Conservation (phyloP, 2,888 invertebrate species). For the Pantelozetes paolii region DNA sequence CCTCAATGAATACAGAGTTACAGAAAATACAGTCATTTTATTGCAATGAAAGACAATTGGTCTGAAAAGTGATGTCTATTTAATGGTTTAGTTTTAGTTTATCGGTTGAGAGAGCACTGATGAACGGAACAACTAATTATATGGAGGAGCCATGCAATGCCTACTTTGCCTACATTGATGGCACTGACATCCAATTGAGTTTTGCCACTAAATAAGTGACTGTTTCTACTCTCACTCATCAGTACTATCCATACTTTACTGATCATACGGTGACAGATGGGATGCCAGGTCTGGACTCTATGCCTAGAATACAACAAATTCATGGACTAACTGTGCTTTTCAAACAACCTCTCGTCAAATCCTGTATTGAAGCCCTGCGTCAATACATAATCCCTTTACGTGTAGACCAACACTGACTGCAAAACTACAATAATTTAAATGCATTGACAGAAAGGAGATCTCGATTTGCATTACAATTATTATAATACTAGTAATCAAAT, state of each 20-base stretch:
- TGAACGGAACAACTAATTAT: slow-evolving; percentile 13
- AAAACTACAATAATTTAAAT: background rate
- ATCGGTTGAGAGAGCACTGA: background rate
- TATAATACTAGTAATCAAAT: background rate
- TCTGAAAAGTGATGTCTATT: background rate
- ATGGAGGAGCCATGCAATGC: background rate
- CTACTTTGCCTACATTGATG: too few species aligned
- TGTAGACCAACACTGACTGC: background rate
- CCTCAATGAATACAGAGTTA: background rate
- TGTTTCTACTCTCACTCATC: background rate
- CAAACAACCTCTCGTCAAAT: background rate
- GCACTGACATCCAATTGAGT: background rate
- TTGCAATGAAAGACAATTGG: background rate
- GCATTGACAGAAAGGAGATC: background rate
- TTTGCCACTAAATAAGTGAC: slow-evolving; percentile 3
- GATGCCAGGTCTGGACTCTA: background rate
- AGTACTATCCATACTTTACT: background rate
- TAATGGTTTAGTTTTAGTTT: background rate
- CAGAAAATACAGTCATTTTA: background rate
- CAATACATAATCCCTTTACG: background rate
- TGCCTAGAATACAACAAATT: background rate
- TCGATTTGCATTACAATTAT: slow-evolving; percentile 3
- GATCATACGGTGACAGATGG: slow-evolving; percentile 19
- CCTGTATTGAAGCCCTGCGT: background rate
- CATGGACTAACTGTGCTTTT: background rate